These are phyloP conservation scores for Bergia puertoricense DNA, from an alignment of 92 coral and sea anemone genomes.

Conservation along the genomic window DNA sequence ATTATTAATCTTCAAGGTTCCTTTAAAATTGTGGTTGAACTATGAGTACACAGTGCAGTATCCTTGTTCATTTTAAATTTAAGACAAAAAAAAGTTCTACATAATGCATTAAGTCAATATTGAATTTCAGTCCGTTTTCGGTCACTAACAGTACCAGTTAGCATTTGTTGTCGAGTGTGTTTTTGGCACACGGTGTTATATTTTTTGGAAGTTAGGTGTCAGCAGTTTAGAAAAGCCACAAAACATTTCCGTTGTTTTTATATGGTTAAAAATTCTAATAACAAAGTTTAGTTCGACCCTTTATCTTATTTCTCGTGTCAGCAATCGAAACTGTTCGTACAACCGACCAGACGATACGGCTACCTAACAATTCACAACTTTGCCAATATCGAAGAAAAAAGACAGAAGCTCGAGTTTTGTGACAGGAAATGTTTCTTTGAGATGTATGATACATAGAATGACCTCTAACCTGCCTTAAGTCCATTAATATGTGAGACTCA, in stretches of 20 bases:
- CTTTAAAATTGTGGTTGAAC: no score
- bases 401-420: not conserved
- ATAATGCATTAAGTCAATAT: no score
- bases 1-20: not conserved
- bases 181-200: no score
- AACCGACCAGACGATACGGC: not conserved
- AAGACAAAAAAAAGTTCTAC: no score
- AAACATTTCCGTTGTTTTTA: not conserved
- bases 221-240: no score
- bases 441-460: conserved; percentile 13
- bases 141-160: no score
- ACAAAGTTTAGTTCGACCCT: no score
- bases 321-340: not conserved
- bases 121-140: no score
- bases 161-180: no score
- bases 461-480: conserved; percentile 32
- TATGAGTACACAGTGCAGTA: no score
- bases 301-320: not conserved
- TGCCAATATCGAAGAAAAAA: not conserved
- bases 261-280: not conserved
- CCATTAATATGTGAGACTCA: conserved; percentile 21
- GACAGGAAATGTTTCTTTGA: conserved; percentile 11
- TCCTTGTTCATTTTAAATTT: no score
- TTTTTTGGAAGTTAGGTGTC: no score
- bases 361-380: not conserved